A percentile compares a stretch with the other conserved stretches of the same genome.
Evolutionary conservation across 2,113 vertebrate genomes (phyloP).

Genomic region (Spermophilus dauricus): DNA sequence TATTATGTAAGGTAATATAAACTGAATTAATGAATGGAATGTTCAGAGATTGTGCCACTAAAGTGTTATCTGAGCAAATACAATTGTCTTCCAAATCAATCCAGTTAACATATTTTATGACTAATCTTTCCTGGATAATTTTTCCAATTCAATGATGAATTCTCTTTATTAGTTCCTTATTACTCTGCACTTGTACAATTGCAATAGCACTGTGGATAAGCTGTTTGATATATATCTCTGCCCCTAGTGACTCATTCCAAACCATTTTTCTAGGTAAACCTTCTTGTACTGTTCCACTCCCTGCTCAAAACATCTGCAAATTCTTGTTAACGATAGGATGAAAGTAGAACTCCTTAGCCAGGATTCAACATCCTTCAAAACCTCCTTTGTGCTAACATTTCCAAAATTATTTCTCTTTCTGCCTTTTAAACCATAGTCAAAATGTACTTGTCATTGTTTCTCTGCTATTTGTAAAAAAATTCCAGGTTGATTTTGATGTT

Average conservation of each 20-base stretch:
- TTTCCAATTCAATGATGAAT: slow-evolving; percentile 24
- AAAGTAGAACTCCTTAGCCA: background rate
- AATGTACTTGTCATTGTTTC: background rate
- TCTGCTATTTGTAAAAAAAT: background rate
- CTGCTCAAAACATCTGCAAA: background rate
- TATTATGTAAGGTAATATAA: background rate
- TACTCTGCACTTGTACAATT: slow-evolving; percentile 7
- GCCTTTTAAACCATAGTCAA: background rate
- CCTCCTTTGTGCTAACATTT: background rate
- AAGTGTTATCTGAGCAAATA: slow-evolving; percentile 19
- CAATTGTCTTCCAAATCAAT: slow-evolving; percentile 32
- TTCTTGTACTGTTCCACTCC: background rate
- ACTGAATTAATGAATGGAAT: background rate
- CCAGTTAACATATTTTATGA: slow-evolving; percentile 21
- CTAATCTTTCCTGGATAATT: slow-evolving; percentile 38
- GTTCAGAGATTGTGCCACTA: background rate
- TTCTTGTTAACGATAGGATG: background rate
- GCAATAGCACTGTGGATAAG: background rate
- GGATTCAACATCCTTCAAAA: background rate
- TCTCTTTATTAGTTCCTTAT: slow-evolving; percentile 11
- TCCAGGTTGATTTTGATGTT: background rate
- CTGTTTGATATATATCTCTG: background rate
- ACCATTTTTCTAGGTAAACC: background rate
- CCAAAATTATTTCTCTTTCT: background rate
- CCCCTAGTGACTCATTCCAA: background rate